These are phyloP conservation scores for Saxicola maurus DNA, from an alignment of 2,797 vertebrate genomes.

Conservation along the genomic window DNA sequence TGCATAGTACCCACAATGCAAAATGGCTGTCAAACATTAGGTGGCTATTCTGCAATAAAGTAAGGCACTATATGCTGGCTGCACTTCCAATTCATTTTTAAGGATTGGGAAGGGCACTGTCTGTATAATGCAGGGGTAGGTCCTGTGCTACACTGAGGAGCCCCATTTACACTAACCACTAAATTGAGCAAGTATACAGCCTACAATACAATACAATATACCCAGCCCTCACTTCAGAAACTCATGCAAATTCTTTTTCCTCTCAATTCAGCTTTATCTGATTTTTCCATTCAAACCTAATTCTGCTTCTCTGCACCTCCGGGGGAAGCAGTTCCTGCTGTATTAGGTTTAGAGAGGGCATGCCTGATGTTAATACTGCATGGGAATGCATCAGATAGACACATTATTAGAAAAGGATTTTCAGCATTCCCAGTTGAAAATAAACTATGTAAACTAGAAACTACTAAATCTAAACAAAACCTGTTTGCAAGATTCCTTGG, in stretches of 20 bases:
- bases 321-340: not conserved
- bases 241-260: not conserved
- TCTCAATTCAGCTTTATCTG: not conserved
- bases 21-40: not conserved
- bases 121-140: not conserved
- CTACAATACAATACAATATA: not conserved
- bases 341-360: not conserved
- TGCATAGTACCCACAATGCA: fast-evolving
- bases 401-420: not conserved
- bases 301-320: not conserved
- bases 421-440: not conserved
- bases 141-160: not conserved
- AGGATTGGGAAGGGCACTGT: not conserved
- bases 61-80: not conserved
- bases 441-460: not conserved
- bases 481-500: not conserved
- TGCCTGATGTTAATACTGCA: not conserved
- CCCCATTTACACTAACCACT: not conserved
- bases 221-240: not conserved
- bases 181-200: not conserved
- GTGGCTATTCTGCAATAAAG: not conserved
- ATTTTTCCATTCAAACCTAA: constrained; percentile 19
- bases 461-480: not conserved
- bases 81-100: not conserved
- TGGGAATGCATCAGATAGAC: not conserved